Evolutionary conservation across 2,888 invertebrate species (phyloP).

Genomic region (Corythucha ciliata): DNA sequence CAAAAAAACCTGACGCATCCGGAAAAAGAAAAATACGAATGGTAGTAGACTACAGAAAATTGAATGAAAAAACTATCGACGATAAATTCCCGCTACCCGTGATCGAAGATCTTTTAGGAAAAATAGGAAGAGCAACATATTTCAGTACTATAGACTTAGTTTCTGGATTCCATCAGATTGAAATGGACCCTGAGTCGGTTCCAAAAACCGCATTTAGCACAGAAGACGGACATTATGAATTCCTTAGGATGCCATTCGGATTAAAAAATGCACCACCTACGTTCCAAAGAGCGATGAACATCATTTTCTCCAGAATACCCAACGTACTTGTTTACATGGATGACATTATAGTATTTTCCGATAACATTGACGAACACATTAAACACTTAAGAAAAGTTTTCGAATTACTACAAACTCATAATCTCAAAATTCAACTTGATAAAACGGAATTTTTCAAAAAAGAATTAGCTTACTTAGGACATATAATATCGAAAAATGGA

Average conservation of each 20-base stretch:
- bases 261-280: background rate
- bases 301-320: background rate
- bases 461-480: no score
- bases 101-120: slow-evolving; percentile 5
- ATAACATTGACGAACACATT: background rate
- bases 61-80: slow-evolving; percentile 1
- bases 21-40: slow-evolving; percentile 2
- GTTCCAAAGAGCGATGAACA: slow-evolving; percentile 3
- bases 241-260: slow-evolving; percentile 3
- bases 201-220: slow-evolving; percentile 2
- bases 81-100: slow-evolving; percentile 6
- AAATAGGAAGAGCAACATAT: slow-evolving; percentile 9
- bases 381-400: no score
- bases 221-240: background rate
- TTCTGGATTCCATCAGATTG: slow-evolving; percentile 5
- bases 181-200: slow-evolving; percentile 2
- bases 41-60: slow-evolving; percentile 1
- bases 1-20: slow-evolving; percentile 4
- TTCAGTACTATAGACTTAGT: background rate
- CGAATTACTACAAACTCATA: no score
- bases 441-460: no score
- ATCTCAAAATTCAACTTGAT: no score
- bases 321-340: slow-evolving; percentile 7
- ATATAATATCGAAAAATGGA: no score
- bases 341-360: slow-evolving; percentile 5